Evolutionary conservation across 2,797 vertebrate genomes (phyloP).

Genomic region (Sarcophilus harrisii): DNA sequence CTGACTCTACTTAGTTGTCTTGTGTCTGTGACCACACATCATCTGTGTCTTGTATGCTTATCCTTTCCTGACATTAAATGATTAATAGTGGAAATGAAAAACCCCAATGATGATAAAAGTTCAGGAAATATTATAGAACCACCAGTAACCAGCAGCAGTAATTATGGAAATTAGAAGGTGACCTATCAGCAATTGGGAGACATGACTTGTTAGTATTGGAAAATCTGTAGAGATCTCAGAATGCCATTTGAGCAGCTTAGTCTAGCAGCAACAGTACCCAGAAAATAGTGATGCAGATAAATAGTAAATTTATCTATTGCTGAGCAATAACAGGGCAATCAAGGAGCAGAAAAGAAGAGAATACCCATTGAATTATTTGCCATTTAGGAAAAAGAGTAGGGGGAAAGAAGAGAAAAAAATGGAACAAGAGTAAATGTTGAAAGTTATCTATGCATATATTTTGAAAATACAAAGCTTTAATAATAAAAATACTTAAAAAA

Average conservation of each 20-base stretch:
- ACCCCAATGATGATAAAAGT: background rate
- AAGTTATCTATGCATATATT: no score
- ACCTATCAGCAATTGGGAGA: background rate
- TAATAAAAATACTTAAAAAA: no score
- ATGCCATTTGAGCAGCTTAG: background rate
- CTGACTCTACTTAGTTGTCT: background rate
- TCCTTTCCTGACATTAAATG: background rate
- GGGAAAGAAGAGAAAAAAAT: no score
- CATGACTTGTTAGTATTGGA: background rate
- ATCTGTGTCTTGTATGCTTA: background rate
- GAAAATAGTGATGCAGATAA: no score
- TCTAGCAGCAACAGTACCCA: background rate
- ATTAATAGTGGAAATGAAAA: background rate
- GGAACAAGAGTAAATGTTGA: no score
- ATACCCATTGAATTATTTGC: no score
- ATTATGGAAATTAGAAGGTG: background rate
- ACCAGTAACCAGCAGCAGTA: background rate
- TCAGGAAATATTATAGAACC: background rate
- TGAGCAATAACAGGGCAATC: no score
- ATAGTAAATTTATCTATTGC: no score
- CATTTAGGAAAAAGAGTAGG: no score
- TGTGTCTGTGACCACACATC: background rate
- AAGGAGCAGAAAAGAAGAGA: no score
- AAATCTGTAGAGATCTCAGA: background rate
- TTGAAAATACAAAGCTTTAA: no score